Base-by-base conservation (phyloP, 2,888 invertebrate genomes). In the Pterostichus niger region DNA sequence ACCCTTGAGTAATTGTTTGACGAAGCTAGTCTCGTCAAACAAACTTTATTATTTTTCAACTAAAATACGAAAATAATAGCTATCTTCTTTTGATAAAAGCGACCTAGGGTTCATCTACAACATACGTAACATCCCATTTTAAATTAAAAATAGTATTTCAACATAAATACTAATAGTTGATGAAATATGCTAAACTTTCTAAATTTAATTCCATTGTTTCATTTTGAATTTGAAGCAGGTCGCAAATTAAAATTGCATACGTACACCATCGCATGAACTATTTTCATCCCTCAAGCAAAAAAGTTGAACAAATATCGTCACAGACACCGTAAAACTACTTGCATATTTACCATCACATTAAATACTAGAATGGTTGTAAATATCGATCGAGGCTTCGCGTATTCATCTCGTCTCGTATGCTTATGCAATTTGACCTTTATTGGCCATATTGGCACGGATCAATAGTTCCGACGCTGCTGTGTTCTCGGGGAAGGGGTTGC, bases 381-480 rank as follows among this genome's bases (percentile, higher is more conserved):
- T 64, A 64, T 64, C 35, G 64, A 64, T 6, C 64, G 31, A 59
- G 7, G 64, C 35, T 15, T 56, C 56, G 17, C 13, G 17, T 56
- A 56, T 56, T 56, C 68, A 40, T 44, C 40, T 71, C 68, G 6
- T 44, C 17, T n/a, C 68, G 17, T 71, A 71, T 44, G 68, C 44
- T 71, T 44, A 44, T 71, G 68, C 44, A 44, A 71, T 44, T 44
- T 71, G 68, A 71, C 68, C 68, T 71, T 71, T 71, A 71, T 71
- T 71, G 68, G 40, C 68, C 40, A 71, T 71, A 71, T 71, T 71
- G 68, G 68, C 68, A 71, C 44, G 68, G 68, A 71, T 71, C 68
- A 71, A 71, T 71, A 71, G 44, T 15, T 4, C 9, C 44, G 68
- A 44, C 68, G 40, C 10, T 44, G 46, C 40, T 9, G 17, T 9